Conservation (phyloP, 2,797 vertebrate genomes). For the Sebastes minor region DNA sequence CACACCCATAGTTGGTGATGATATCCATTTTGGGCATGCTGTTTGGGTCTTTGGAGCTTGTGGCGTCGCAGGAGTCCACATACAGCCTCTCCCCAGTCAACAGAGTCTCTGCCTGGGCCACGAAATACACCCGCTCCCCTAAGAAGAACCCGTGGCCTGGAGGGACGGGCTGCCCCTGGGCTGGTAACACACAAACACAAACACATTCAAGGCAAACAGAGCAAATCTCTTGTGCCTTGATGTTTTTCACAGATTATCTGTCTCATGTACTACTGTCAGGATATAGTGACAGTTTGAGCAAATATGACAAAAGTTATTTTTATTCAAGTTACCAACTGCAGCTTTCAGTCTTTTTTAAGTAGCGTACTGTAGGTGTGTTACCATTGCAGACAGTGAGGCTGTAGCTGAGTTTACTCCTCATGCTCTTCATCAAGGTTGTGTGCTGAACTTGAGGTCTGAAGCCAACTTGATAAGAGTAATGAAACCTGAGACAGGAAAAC, state of each 20-base stretch:
- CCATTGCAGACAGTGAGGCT: constrained; percentile 71
- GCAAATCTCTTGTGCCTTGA: background rate
- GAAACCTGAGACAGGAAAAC: constrained; percentile 63
- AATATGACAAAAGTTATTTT: no score
- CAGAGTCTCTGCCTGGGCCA: constrained; percentile 36
- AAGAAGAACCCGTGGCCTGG: constrained; percentile 48
- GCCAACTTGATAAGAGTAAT: constrained; percentile 79
- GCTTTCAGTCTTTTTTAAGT: background rate
- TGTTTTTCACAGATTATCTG: no score
- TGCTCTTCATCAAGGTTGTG: constrained; percentile 55
- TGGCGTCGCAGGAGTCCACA: constrained; percentile 69
- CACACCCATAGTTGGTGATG: constrained; percentile 74
- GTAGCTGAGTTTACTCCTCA: constrained; percentile 60
- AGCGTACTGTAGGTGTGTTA: constrained; percentile 28
- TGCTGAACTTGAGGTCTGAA: constrained; percentile 62
- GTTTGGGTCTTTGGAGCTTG: constrained; percentile 55
- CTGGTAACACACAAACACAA: constrained; percentile 31
- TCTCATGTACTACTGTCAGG: no score
- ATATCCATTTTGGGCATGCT: constrained; percentile 53
- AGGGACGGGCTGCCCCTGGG: constrained; percentile 59
- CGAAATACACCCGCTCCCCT: constrained; percentile 70
- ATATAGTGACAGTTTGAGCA: no score
- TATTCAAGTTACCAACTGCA: background rate
- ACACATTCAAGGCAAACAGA: background rate
- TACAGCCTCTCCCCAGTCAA: constrained; percentile 61